Conservation (phyloP, 2,113 vertebrate genomes). For the Ictalurus furcatus region DNA sequence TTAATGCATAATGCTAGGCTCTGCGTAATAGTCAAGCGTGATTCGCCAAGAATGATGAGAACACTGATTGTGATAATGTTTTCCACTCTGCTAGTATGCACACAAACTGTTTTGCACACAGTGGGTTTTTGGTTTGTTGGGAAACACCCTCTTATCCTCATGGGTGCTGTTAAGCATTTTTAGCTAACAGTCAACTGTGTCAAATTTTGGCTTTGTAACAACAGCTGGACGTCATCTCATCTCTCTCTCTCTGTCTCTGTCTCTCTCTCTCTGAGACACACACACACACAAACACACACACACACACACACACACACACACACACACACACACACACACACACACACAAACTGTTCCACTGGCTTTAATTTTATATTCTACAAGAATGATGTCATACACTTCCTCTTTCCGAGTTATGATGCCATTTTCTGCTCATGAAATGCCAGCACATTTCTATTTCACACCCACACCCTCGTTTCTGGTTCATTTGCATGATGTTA, state of each 20-base stretch:
- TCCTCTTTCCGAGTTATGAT: constrained; percentile 51
- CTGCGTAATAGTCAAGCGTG: background rate
- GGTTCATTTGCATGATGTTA: background rate
- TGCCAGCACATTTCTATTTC: constrained; percentile 3
- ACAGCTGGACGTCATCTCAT: background rate
- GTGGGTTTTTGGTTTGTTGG: background rate
- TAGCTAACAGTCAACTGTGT: constrained; percentile 17
- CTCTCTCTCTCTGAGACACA: background rate
- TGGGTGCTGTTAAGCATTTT: background rate
- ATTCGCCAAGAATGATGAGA: constrained; percentile 18
- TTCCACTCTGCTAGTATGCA: background rate
- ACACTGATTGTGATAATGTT: constrained; percentile 5
- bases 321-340: background rate
- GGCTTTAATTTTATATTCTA: constrained; percentile 54
- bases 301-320: background rate
- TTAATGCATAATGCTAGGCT: background rate
- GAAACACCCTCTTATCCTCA: constrained; percentile 10
- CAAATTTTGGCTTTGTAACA: constrained; percentile 1
- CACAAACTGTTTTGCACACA: constrained; percentile 15
- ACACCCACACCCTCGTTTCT: background rate
- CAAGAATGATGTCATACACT: constrained; percentile 59
- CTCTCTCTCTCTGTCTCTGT: constrained; percentile 16
- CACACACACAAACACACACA: background rate
- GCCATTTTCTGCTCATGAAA: constrained; percentile 47
- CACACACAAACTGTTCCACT: constrained; percentile 8